Evolutionary conservation across 2,888 invertebrate species (phyloP).

Genomic region (Chrysopilus asiliformis): DNA sequence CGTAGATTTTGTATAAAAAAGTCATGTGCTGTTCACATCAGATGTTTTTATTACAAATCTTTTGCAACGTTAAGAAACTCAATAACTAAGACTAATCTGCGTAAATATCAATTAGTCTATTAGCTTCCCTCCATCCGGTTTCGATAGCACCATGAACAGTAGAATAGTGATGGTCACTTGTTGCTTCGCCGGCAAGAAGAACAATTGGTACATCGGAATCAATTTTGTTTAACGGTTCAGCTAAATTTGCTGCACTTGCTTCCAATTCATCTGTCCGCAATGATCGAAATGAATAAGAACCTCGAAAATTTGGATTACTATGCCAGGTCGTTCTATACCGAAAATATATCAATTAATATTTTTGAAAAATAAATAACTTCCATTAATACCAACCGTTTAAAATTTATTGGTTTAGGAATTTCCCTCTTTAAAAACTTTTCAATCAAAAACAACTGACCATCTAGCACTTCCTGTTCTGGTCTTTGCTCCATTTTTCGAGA

Average conservation of each 20-base stretch:
- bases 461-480: slow-evolving; percentile 37
- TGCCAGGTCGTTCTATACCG: slow-evolving; percentile 48
- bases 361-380: too few species aligned
- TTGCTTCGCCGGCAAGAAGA: slow-evolving; percentile 56
- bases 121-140: slow-evolving; percentile 59
- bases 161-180: slow-evolving; percentile 48
- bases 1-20: too few species aligned
- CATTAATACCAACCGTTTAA: too few species aligned
- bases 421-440: slow-evolving; percentile 29
- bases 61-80: too few species aligned
- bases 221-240: slow-evolving; percentile 37
- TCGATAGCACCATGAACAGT: slow-evolving; percentile 62
- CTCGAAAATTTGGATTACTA: slow-evolving; percentile 44
- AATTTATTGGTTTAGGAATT: slow-evolving; percentile 26
- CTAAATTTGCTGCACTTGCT: slow-evolving; percentile 41
- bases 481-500: slow-evolving; percentile 48
- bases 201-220: slow-evolving; percentile 37
- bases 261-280: slow-evolving; percentile 41
- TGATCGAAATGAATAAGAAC: slow-evolving; percentile 51
- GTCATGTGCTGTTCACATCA: too few species aligned
- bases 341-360: background rate
- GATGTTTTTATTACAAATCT: too few species aligned
- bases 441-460: slow-evolving; percentile 29
- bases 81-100: too few species aligned
- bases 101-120: too few species aligned